These are phyloP conservation scores for Nebria ingens DNA, from an alignment of 1,140 invertebrate species.

Conservation along the genomic window DNA sequence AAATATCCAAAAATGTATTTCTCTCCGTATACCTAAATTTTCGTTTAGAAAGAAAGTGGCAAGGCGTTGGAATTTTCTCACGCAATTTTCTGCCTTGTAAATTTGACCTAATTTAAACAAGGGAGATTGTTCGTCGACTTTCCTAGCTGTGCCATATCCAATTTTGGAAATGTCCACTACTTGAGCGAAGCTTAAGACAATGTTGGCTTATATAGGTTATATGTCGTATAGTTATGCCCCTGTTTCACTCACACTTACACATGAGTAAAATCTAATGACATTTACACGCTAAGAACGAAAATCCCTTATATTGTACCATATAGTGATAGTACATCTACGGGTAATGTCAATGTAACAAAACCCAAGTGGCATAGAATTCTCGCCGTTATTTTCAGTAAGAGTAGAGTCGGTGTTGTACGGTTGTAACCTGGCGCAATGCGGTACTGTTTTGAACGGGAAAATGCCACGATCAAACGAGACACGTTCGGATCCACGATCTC, in stretches of 20 bases:
- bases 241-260: not conserved
- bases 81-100: too few species aligned
- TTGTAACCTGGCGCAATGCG: not conserved
- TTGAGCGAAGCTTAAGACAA: too few species aligned
- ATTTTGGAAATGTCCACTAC: too few species aligned
- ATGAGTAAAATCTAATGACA: constrained; percentile 4
- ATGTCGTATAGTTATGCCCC: not conserved
- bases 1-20: too few species aligned
- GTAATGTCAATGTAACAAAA: constrained; percentile 2
- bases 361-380: not conserved
- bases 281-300: constrained; percentile 5
- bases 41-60: too few species aligned
- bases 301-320: constrained; percentile 1
- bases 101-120: too few species aligned
- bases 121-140: too few species aligned
- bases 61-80: too few species aligned
- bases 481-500: not conserved
- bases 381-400: not conserved
- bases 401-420: not conserved
- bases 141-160: too few species aligned
- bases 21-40: too few species aligned
- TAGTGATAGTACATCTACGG: not conserved
- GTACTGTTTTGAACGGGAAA: not conserved
- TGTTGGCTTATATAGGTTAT: too few species aligned
- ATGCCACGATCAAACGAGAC: not conserved